A percentile compares a stretch with the other conserved stretches of the same genome.
Conservation (phyloP, 2,888 invertebrate genomes). For the Ypsolopha sequella region DNA sequence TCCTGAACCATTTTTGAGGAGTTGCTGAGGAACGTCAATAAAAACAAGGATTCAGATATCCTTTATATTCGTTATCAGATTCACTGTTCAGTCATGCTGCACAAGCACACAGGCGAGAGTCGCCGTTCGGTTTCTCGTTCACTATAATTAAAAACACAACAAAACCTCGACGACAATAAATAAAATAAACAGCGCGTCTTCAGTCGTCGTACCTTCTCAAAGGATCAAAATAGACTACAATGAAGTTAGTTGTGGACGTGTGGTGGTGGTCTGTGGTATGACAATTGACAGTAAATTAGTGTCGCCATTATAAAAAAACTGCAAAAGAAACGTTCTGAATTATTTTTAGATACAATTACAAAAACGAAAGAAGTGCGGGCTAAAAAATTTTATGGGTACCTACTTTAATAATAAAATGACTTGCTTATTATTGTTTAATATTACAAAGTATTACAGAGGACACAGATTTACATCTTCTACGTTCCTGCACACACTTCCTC, state of each 20-base stretch:
- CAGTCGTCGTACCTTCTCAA: background rate
- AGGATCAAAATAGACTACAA: background rate
- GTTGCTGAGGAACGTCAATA: constrained; percentile 25
- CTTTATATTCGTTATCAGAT: constrained; percentile 21
- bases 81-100: constrained; percentile 50
- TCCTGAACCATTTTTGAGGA: constrained; percentile 89
- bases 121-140: background rate
- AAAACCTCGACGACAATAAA: background rate
- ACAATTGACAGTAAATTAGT: too few relatives aligned
- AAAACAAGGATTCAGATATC: constrained; percentile 38
- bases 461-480: too few relatives aligned
- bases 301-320: background rate
- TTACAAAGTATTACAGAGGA: too few relatives aligned
- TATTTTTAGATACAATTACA: too few relatives aligned
- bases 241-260: background rate
- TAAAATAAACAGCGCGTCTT: background rate
- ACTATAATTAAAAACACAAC: background rate
- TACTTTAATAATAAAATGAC: too few relatives aligned
- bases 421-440: too few relatives aligned
- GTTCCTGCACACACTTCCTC: too few relatives aligned
- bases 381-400: too few relatives aligned
- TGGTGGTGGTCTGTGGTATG: too few relatives aligned
- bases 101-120: background rate
- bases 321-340: background rate
- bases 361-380: too few relatives aligned